A percentile compares a stretch with the other conserved stretches of the same genome.
Evolutionary conservation across 1,140 invertebrate genomes (phyloP).

Genomic region (Ptiloglossa arizonensis): DNA sequence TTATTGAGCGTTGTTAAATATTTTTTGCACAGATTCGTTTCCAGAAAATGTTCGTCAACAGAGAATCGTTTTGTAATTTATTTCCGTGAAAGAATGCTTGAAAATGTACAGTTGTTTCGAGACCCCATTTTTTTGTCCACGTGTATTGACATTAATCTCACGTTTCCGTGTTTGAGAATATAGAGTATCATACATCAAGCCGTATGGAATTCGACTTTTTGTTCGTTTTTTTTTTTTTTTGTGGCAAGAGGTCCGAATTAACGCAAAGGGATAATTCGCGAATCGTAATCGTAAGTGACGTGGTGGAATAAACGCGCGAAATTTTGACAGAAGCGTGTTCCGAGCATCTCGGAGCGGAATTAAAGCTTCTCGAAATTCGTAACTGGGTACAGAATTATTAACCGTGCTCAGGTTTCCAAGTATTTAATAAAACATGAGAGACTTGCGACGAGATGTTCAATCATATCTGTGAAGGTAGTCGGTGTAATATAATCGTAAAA

Average conservation of each 20-base stretch:
- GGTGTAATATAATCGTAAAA: no score
- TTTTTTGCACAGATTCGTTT: no score
- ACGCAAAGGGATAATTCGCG: background rate
- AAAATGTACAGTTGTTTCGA: background rate
- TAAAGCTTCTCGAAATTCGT: background rate
- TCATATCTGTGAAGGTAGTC: no score
- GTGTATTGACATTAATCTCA: constrained; percentile 8
- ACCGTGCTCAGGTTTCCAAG: background rate
- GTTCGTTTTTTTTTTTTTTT: background rate
- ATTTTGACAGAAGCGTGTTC: no score
- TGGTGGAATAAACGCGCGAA: constrained; percentile 6
- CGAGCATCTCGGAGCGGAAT: background rate
- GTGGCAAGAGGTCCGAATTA: background rate
- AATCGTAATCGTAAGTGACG: constrained; percentile 1
- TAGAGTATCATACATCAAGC: background rate
- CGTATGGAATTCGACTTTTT: background rate
- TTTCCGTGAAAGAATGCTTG: no score
- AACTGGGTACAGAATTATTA: background rate
- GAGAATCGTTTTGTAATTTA: no score
- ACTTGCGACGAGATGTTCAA: background rate
- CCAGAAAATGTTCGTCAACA: no score
- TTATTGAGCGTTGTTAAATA: no score
- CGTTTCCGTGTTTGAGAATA: background rate
- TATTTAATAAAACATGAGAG: background rate
- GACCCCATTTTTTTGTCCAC: background rate